Evolutionary conservation across 2,113 vertebrate genomes (phyloP).

Genomic region (Dasypus novemcinctus): DNA sequence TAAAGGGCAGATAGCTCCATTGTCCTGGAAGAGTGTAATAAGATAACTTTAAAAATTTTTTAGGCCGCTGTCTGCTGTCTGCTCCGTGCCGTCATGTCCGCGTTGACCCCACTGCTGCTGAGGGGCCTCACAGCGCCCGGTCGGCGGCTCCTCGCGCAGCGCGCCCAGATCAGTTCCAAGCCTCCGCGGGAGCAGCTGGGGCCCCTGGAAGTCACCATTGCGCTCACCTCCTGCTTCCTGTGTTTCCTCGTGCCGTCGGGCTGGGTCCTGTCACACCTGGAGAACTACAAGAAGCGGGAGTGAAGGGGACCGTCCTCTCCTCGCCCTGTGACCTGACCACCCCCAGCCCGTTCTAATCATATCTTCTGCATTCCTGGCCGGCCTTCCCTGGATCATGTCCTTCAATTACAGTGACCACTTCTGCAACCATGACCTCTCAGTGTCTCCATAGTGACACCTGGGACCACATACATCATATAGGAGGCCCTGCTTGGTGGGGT

Average conservation of each 20-base stretch:
- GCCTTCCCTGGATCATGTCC: too few species aligned
- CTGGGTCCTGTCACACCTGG: too few species aligned
- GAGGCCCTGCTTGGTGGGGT: too few species aligned
- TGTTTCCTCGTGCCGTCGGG: slow-evolving; percentile 65
- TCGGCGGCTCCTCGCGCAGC: slow-evolving; percentile 48
- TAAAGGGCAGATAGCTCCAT: not conserved
- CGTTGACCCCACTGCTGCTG: slow-evolving; percentile 44
- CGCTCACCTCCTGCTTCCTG: slow-evolving; percentile 63
- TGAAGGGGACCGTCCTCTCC: too few species aligned
- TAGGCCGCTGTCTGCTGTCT: fast-evolving
- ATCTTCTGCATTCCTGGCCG: too few species aligned
- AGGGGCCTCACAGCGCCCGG: slow-evolving; percentile 59
- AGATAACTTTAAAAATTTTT: not conserved
- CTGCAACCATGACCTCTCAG: too few species aligned
- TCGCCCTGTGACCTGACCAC: too few species aligned
- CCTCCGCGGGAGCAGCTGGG: slow-evolving; percentile 65
- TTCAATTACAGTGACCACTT: too few species aligned
- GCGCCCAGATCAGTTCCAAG: slow-evolving; percentile 59
- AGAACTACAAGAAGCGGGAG: too few species aligned
- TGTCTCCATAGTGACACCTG: too few species aligned
- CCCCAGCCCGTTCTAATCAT: too few species aligned
- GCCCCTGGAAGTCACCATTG: slow-evolving; percentile 52
- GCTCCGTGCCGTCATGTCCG: not conserved
- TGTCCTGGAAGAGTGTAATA: not conserved
- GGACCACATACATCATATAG: too few species aligned